Conservation (phyloP, 2,888 invertebrate species). For the Amblyteles armatorius region DNA sequence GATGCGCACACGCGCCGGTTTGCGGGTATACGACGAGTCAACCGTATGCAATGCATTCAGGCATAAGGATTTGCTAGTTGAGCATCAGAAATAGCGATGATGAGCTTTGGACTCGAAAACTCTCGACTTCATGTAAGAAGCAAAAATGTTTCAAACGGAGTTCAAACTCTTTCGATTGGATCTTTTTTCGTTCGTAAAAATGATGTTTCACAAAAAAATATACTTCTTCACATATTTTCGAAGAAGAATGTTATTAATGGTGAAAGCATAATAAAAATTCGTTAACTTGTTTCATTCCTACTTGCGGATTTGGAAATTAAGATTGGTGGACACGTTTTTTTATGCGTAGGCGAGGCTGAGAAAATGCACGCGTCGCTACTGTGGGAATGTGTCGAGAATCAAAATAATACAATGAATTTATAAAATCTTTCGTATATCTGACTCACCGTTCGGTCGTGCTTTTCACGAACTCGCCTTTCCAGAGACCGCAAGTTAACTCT, state of each 20-base stretch:
- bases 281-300: background rate
- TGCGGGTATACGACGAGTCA: slow-evolving; percentile 4
- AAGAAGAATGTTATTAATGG: background rate
- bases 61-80: slow-evolving; percentile 50
- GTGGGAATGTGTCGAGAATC: slow-evolving; percentile 53
- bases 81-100: slow-evolving; percentile 60
- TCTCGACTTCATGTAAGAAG: background rate
- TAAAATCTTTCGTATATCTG: slow-evolving; percentile 2
- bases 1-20: slow-evolving; percentile 33
- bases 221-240: no score
- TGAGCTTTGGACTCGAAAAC: background rate
- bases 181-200: background rate
- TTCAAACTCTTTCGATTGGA: background rate
- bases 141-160: background rate
- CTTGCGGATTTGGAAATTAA: slow-evolving; percentile 3
- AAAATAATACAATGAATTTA: background rate
- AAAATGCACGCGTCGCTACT: slow-evolving; percentile 48
- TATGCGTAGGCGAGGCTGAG: background rate
- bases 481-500: slow-evolving; percentile 94
- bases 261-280: background rate
- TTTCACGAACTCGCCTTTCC: slow-evolving; percentile 95
- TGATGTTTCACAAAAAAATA: background rate
- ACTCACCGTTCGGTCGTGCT: slow-evolving; percentile 91
- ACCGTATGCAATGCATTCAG: background rate
- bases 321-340: slow-evolving; percentile 1